A percentile compares a stretch with the other conserved stretches of the same genome.
Evolutionary conservation across 2,113 vertebrate species (phyloP).

Genomic region (Sterna hirundo): DNA sequence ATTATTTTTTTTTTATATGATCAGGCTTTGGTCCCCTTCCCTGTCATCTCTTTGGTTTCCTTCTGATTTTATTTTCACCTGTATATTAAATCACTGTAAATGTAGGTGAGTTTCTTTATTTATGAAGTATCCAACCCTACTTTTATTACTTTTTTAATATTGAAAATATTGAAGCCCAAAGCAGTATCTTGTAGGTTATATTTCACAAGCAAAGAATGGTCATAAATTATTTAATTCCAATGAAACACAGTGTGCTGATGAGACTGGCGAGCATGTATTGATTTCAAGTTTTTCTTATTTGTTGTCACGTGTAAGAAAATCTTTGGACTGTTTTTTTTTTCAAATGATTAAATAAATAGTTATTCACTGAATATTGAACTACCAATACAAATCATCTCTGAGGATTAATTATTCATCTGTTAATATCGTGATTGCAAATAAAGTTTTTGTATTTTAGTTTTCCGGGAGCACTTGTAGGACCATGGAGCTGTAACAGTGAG

Average conservation of each 20-base stretch:
- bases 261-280: not conserved
- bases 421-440: not conserved
- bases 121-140: not conserved
- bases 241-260: not conserved
- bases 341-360: not conserved
- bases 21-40: not conserved
- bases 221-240: slow-evolving; percentile 29
- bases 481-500: not conserved
- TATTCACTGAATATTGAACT: not conserved
- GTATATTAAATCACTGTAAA: not conserved
- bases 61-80: not conserved
- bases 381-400: not conserved
- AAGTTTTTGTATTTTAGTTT: not conserved
- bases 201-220: not conserved
- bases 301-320: not conserved
- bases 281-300: not conserved
- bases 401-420: not conserved
- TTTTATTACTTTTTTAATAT: slow-evolving; percentile 46
- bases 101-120: not conserved
- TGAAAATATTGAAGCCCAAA: not conserved
- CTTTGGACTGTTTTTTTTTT: not conserved
- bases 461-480: not conserved
- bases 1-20: not conserved
- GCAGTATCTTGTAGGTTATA: not conserved
- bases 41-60: not conserved